Evolutionary conservation across 2,113 vertebrate species (phyloP), one percentile per base, ranked within the genome.

Genomic region (Rhodinocichla rosea): DNA sequence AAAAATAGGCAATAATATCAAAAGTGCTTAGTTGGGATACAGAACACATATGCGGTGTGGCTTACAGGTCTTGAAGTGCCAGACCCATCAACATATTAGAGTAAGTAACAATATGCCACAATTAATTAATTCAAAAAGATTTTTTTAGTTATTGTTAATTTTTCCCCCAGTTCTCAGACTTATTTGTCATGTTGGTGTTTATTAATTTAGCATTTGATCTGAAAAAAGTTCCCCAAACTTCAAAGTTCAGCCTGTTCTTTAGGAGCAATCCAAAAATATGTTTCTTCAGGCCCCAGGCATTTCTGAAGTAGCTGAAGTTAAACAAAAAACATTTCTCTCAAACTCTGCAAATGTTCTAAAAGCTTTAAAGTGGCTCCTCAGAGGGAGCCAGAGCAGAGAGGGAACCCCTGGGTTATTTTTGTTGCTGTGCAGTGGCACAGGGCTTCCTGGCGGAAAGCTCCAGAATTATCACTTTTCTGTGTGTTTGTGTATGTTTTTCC

Each of bases 241-340:
- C 97, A 97, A 97, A 97, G 97, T 95, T 90, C 52, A 91, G 92
- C 40, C 30, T 77, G 89, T 95, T 97, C 95, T 97, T 97, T 97
- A 95, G 96, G 81, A 94, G 95, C 95, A 94, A 95, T 97, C 95
- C 97, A 97, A 97, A 97, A 97, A 97, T 94, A 86, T 94, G 93
- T 97, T 97, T 97, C 96, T 97, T 95, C 84, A 92, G 90, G 95
- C 97, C 96, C 55, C 90, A 95, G 97, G 97, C 97, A 95, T 96
- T 97, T 97, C 84, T 96, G 94, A 97, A 96, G 95, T 92, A 96
- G 96, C 92, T 96, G 73, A 95, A 97, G 89, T 94, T 96, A 97
- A 97, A 97, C 93, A 95, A 94, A 96, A 97, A 91, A 8, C 95
- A 89, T 92, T 97, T 91, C 83, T 93, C 80, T 96, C 69, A 60